These are phyloP conservation scores for Nomada flava DNA, from an alignment of 2,888 invertebrate species.

Conservation along the genomic window DNA sequence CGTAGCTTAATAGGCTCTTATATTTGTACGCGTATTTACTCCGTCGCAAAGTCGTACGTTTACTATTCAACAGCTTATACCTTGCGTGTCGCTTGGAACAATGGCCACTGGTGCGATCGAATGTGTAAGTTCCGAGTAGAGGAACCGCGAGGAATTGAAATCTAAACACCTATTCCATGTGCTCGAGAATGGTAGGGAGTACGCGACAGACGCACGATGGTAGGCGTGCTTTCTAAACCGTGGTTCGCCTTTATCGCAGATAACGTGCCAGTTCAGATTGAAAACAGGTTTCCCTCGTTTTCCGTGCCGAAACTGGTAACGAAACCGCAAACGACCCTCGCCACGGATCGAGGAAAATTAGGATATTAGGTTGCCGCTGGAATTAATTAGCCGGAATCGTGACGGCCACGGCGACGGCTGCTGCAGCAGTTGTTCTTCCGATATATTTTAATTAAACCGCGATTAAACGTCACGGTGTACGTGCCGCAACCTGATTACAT, in stretches of 20 bases:
- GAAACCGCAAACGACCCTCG: not conserved
- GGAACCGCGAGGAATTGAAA: conserved; percentile 34
- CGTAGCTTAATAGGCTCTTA: not conserved
- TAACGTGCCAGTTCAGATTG: not conserved
- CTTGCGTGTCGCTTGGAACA: not conserved
- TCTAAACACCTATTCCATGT: conserved; percentile 3
- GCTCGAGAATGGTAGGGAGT: conserved; percentile 44
- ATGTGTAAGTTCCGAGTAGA: conserved; percentile 21
- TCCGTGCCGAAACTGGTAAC: not conserved
- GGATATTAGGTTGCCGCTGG: conserved; percentile 11
- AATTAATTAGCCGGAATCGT: conserved; percentile 17
- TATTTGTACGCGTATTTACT: not conserved
- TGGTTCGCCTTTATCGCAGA: conserved; percentile 14
- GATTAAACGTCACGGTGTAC: conserved; percentile 37
- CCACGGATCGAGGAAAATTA: not conserved
- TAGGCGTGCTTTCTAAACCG: conserved; percentile 39
- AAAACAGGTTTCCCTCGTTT: conserved; percentile 42
- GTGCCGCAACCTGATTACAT: conserved; percentile 56
- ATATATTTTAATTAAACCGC: conserved; percentile 51
- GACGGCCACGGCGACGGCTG: not conserved
- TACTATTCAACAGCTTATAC: too few species aligned
- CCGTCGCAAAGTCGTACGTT: too few species aligned
- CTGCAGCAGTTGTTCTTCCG: not conserved
- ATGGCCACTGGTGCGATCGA: not conserved
- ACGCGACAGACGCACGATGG: not conserved